Percentiles rank a stretch among this genome's conserved stretches.
phyloP scores from a whole-genome alignment of 2,888 invertebrate genomes.

The Eucera pruinosa region DNA sequence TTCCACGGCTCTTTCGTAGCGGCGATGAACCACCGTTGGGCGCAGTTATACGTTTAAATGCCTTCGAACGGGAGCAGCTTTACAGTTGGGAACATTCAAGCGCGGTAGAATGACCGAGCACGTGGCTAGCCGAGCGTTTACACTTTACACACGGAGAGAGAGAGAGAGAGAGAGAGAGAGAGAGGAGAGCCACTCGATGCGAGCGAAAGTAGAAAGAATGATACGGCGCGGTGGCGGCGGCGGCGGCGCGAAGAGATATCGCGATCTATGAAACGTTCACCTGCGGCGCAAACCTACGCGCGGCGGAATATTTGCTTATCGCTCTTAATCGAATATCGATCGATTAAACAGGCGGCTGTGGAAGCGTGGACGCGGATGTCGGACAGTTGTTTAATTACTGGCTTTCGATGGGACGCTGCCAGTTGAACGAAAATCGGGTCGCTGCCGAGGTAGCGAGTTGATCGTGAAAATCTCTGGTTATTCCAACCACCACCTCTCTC shows the following conservation, averaged over 20 bases:
- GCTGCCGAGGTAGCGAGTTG: background rate
- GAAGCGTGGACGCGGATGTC: conserved; percentile 42
- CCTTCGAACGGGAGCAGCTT: no score
- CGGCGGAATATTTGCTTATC: conserved; percentile 49
- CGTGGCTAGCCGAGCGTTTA: background rate
- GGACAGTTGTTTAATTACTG: conserved; percentile 42
- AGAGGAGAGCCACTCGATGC: no score
- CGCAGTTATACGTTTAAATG: background rate
- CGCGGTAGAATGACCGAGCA: conserved; percentile 1
- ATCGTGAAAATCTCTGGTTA: background rate
- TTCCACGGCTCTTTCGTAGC: no score
- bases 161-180: no score
- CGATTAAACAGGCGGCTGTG: conserved; percentile 40
- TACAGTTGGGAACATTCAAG: background rate
- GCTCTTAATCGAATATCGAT: conserved; percentile 54
- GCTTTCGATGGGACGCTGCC: conserved; percentile 7
- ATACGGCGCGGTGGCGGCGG: no score
- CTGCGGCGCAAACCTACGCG: conserved; percentile 11
- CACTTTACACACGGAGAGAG: no score
- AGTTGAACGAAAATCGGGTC: conserved; percentile 16
- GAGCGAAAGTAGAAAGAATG: background rate
- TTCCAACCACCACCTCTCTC: no score
- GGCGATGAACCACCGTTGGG: no score
- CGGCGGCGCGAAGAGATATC: conserved; percentile 9
- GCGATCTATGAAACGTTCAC: conserved; percentile 23